These are phyloP conservation scores for Scyliorhinus canicula DNA, from an alignment of 2,797 vertebrate species.

Conservation along the genomic window DNA sequence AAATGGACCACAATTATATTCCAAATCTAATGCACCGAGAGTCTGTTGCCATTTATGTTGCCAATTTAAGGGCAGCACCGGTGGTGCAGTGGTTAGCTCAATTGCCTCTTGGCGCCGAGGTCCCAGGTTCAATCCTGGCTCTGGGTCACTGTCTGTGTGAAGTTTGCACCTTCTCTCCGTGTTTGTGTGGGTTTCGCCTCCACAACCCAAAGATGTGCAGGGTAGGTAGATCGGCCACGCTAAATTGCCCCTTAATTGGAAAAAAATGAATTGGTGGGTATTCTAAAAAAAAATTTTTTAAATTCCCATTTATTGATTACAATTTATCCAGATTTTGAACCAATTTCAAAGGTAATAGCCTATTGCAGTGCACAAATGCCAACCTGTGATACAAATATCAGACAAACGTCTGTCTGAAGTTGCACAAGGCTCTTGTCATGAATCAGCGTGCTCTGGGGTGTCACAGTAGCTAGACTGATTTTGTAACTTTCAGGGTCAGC, in stretches of 20 bases:
- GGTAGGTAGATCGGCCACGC: too few relatives aligned
- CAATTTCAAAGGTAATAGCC: background rate
- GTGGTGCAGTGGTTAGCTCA: too few relatives aligned
- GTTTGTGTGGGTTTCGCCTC: too few relatives aligned
- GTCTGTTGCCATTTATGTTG: background rate
- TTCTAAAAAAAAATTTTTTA: too few relatives aligned
- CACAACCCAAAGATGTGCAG: too few relatives aligned
- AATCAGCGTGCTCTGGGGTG: background rate
- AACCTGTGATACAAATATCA: background rate
- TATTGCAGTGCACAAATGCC: background rate
- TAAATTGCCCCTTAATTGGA: too few relatives aligned
- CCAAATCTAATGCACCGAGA: background rate
- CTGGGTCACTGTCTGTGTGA: too few relatives aligned
- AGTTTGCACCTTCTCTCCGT: too few relatives aligned
- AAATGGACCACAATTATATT: background rate
- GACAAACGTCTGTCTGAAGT: background rate
- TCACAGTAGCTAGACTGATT: background rate
- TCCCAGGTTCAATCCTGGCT: too few relatives aligned
- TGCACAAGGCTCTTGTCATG: background rate
- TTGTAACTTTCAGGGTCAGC: background rate
- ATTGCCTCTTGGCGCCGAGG: too few relatives aligned
- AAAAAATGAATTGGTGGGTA: too few relatives aligned
- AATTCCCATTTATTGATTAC: background rate
- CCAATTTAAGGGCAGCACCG: too few relatives aligned
- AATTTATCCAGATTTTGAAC: background rate